A percentile compares a stretch with the other conserved stretches of the same genome.
Evolutionary conservation across 37 sponge, comb jelly and placozoan species (phyloP).

Genomic region (Crambe crambe): DNA sequence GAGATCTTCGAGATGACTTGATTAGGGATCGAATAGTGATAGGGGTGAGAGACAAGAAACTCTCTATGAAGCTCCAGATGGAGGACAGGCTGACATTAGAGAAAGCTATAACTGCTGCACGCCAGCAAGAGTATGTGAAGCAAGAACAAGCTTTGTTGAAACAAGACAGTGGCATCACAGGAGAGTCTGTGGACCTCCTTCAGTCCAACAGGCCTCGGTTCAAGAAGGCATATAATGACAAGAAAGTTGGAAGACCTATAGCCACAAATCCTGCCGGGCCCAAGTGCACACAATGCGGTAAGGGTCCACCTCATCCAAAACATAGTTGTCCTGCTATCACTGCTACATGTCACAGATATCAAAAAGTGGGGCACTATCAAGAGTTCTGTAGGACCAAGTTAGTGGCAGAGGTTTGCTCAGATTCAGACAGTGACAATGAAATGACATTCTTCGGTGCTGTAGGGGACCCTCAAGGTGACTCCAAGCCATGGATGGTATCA

Average conservation of each 20-base stretch:
- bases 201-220: too few relatives aligned
- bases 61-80: slow-evolving; percentile 42
- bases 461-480: background rate
- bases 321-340: slow-evolving; percentile 12
- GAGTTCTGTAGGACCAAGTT: background rate
- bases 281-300: slow-evolving; percentile 16
- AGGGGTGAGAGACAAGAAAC: slow-evolving; percentile 25
- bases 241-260: background rate
- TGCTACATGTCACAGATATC: slow-evolving; percentile 21
- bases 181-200: background rate
- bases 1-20: slow-evolving; percentile 43
- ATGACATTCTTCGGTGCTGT: slow-evolving; percentile 12
- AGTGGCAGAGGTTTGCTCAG: background rate
- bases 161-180: background rate
- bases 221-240: too few relatives aligned
- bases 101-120: slow-evolving; percentile 21
- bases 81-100: slow-evolving; percentile 20
- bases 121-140: slow-evolving; percentile 4
- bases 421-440: background rate
- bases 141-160: background rate
- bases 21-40: slow-evolving; percentile 44
- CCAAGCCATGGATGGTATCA: background rate
- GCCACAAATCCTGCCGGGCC: background rate
- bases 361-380: slow-evolving; percentile 24
- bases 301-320: background rate